Conservation (phyloP, 2,888 invertebrate species). For the Maniola hyperantus region DNA sequence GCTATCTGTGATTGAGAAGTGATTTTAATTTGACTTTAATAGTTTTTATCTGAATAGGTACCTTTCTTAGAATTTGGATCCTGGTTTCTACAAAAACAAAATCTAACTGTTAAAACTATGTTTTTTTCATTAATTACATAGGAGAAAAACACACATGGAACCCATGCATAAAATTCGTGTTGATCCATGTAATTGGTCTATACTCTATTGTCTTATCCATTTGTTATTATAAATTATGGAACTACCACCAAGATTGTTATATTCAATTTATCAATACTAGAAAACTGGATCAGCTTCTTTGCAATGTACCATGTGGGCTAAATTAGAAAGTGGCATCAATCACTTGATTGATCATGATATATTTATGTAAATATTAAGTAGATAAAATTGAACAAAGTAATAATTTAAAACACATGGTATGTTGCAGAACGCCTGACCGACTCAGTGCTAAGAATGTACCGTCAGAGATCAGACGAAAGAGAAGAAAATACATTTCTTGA, state of each 20-base stretch:
- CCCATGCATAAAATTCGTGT: too few species aligned
- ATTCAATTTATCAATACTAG: neutral
- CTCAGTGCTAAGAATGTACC: conserved; percentile 70
- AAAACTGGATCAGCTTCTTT: conserved; percentile 44
- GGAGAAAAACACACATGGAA: too few species aligned
- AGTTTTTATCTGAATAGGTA: neutral
- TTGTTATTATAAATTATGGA: neutral
- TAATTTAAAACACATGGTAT: conserved; percentile 79
- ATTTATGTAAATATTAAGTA: conserved; percentile 34
- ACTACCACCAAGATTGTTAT: neutral
- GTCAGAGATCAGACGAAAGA: conserved; percentile 66
- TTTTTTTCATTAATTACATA: too few species aligned
- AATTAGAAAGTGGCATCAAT: conserved; percentile 37
- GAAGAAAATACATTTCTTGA: conserved; percentile 62
- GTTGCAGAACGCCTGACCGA: conserved; percentile 82
- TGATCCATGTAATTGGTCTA: too few species aligned
- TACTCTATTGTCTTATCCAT: too few species aligned
- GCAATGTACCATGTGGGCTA: conserved; percentile 77
- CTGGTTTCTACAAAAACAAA: neutral
- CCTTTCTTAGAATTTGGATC: neutral
- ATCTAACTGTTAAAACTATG: neutral
- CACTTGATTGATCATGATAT: conserved; percentile 36
- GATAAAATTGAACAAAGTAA: conserved; percentile 45
- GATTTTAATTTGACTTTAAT: too few species aligned
- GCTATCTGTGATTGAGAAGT: too few species aligned